A percentile compares a stretch with the other conserved stretches of the same genome.
Conservation (phyloP, 2,888 invertebrate genomes). For the Agonopterix subpropinquella region DNA sequence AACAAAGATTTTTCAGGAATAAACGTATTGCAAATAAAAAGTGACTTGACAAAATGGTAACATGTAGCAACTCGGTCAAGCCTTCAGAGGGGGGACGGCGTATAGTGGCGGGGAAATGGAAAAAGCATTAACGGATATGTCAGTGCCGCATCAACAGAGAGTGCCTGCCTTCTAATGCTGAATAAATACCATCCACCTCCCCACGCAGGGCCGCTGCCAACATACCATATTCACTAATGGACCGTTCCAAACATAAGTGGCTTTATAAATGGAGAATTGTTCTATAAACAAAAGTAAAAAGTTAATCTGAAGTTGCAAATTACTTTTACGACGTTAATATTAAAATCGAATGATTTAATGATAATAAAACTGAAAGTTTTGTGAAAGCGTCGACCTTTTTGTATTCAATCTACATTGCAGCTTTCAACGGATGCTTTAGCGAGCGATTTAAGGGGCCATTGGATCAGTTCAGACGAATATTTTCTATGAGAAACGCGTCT, state of each 20-base stretch:
- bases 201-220: conserved; percentile 37
- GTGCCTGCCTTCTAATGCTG: conserved; percentile 70
- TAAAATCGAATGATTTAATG: conserved; percentile 2
- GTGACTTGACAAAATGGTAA: conserved; percentile 31
- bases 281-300: not conserved
- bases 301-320: not conserved
- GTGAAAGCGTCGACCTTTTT: not conserved
- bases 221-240: conserved; percentile 8
- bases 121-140: conserved; percentile 76
- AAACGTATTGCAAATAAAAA: conserved; percentile 15
- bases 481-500: too few relatives aligned
- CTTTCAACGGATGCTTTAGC: too few relatives aligned
- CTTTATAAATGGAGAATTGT: not conserved
- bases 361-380: not conserved
- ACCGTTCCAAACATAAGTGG: not conserved
- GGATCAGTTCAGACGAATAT: too few relatives aligned
- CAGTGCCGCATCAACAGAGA: conserved; percentile 70
- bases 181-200: conserved; percentile 66
- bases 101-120: conserved; percentile 65
- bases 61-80: conserved; percentile 54
- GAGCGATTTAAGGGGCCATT: too few relatives aligned
- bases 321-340: conserved; percentile 4
- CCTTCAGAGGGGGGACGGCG: conserved; percentile 35
- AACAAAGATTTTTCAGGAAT: too few relatives aligned
- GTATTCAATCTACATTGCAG: not conserved